Percentiles rank a stretch among this genome's conserved stretches.
Conservation (phyloP, 2,888 invertebrate species). For the Athetis lepigone region DNA sequence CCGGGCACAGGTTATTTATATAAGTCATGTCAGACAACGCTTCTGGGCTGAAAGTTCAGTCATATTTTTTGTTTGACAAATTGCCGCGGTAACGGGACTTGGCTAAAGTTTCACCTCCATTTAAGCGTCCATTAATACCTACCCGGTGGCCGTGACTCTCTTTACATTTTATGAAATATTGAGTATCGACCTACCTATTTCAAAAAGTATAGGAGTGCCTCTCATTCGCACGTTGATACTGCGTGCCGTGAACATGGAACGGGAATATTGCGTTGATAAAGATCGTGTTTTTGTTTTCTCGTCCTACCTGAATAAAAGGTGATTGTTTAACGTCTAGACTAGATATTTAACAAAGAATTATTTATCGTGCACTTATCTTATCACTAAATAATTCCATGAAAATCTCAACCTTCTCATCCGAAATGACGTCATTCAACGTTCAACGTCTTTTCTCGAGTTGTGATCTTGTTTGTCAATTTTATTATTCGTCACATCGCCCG, state of each 20-base stretch:
- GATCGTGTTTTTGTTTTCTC: background rate
- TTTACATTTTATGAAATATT: constrained; percentile 73
- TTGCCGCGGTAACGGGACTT: constrained; percentile 87
- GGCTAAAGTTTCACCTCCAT: constrained; percentile 87
- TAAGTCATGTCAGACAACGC: constrained; percentile 85
- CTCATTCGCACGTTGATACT: background rate
- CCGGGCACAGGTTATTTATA: constrained; percentile 82
- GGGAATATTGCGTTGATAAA: background rate
- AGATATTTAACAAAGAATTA: constrained; percentile 11
- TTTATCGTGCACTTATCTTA: constrained; percentile 11
- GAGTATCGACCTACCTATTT: constrained; percentile 56
- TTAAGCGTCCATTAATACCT: constrained; percentile 84
- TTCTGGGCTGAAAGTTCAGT: constrained; percentile 84
- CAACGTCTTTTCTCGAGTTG: constrained; percentile 35
- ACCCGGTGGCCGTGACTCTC: constrained; percentile 76
- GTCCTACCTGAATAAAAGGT: background rate
- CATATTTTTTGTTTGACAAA: constrained; percentile 90
- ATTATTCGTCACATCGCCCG: constrained; percentile 56
- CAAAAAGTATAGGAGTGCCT: constrained; percentile 43
- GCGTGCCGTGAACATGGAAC: background rate
- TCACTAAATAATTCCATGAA: constrained; percentile 19
- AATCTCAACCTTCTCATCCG: constrained; percentile 9
- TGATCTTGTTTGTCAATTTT: constrained; percentile 56
- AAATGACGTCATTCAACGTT: constrained; percentile 43
- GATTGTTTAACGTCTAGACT: background rate